Percentiles rank a stretch among this genome's conserved stretches.
These are phyloP conservation scores for Lithophane socia DNA, from an alignment of 2,888 invertebrate species.

Conservation along the genomic window DNA sequence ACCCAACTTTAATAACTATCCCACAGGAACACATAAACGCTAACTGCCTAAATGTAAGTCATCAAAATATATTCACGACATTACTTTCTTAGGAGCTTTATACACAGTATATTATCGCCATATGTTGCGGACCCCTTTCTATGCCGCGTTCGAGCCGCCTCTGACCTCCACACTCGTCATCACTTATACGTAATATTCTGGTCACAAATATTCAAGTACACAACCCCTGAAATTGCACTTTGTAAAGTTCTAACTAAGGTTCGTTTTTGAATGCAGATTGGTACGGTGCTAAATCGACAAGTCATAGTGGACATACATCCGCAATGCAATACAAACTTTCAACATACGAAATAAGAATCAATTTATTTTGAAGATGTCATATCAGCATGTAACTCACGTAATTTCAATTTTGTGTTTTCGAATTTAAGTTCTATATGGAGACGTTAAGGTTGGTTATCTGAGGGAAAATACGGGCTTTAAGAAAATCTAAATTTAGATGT, in stretches of 20 bases:
- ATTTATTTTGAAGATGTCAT: constrained; percentile 47
- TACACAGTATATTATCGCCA: constrained; percentile 60
- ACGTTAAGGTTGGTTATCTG: constrained; percentile 33
- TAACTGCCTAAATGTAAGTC: constrained; percentile 49
- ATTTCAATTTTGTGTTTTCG: constrained; percentile 25
- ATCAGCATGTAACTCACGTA: constrained; percentile 48
- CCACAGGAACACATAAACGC: constrained; percentile 29
- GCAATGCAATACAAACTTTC: constrained; percentile 61
- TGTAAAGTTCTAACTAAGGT: constrained; percentile 32
- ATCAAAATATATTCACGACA: constrained; percentile 62
- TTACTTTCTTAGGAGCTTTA: constrained; percentile 61
- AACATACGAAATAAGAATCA: constrained; percentile 57
- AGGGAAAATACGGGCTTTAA: constrained; percentile 33
- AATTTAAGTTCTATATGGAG: constrained; percentile 24
- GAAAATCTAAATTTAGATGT: constrained; percentile 77
- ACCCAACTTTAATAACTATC: constrained; percentile 58
- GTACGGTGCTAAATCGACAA: constrained; percentile 64
- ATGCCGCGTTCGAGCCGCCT: constrained; percentile 54
- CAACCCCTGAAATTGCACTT: constrained; percentile 35
- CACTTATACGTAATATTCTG: constrained; percentile 70
- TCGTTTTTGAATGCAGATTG: constrained; percentile 22
- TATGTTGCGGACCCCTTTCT: constrained; percentile 60
- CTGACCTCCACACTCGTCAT: constrained; percentile 71
- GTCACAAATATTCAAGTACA: constrained; percentile 60
- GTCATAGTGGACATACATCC: constrained; percentile 40